phyloP scores from a whole-genome alignment of 2,888 invertebrate genomes.

The Altica lythri region DNA sequence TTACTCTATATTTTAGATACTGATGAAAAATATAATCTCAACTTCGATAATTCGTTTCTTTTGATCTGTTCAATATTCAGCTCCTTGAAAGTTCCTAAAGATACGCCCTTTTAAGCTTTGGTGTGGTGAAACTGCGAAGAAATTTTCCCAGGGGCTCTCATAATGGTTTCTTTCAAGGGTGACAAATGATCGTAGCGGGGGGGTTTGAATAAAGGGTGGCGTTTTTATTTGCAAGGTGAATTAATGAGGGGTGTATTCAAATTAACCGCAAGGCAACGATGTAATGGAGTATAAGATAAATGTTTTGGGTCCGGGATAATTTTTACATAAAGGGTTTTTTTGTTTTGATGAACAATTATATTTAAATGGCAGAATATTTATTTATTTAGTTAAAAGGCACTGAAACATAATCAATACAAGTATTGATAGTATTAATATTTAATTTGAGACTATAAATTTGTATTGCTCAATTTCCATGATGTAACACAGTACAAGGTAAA shows the following conservation, averaged over 20 bases:
- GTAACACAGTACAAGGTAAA: constrained; percentile 38
- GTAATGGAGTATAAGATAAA: constrained; percentile 11
- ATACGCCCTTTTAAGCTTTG: too few species aligned
- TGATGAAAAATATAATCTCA: too few species aligned
- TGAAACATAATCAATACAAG: too few species aligned
- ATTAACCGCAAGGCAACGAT: constrained; percentile 4
- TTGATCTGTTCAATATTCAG: too few species aligned
- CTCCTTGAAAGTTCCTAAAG: too few species aligned
- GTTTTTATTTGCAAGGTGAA: constrained; percentile 15
- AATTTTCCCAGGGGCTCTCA: constrained; percentile 21
- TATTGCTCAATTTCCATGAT: constrained; percentile 44
- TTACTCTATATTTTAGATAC: too few species aligned
- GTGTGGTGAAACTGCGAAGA: constrained; percentile 7
- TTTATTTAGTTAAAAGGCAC: neutral
- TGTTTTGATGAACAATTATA: neutral
- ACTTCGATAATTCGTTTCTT: too few species aligned
- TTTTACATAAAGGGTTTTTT: constrained; percentile 1
- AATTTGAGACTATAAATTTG: constrained; percentile 40
- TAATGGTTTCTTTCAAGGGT: constrained; percentile 24
- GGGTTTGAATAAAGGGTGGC: constrained; percentile 14
- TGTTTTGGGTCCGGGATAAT: constrained; percentile 4
- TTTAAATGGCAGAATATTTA: too few species aligned
- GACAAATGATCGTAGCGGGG: constrained; percentile 13
- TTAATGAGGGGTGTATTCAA: constrained; percentile 11
- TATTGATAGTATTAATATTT: constrained; percentile 31